Percentiles rank a stretch among this genome's conserved stretches.
Conservation (phyloP, 2,888 invertebrate species). For the Melinaea marsaeus region DNA sequence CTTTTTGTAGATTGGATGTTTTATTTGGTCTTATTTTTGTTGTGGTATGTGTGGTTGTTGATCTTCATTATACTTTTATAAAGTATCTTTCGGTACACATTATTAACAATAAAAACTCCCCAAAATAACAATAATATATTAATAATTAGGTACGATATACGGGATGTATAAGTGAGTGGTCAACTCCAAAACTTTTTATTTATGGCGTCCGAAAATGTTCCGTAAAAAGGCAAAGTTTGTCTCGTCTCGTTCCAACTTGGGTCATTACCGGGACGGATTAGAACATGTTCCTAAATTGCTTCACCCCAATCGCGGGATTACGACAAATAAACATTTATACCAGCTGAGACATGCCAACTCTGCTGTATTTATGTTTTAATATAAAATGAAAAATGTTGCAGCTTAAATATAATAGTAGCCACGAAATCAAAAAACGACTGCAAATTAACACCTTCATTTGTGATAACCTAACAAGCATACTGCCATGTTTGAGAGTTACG, state of each 20-base stretch:
- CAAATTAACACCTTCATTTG: too few relatives aligned
- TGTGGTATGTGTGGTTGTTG: too few relatives aligned
- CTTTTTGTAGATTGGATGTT: not conserved
- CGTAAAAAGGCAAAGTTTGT: constrained; percentile 23
- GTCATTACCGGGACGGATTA: constrained; percentile 31
- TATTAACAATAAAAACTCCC: too few relatives aligned
- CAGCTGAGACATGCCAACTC: not conserved
- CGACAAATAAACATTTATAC: constrained; percentile 20
- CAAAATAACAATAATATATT: too few relatives aligned
- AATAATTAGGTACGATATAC: not conserved
- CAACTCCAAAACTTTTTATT: constrained; percentile 14
- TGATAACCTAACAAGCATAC: not conserved
- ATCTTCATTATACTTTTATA: too few relatives aligned
- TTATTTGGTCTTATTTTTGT: not conserved
- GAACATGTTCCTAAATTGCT: constrained; percentile 23
- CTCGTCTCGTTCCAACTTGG: constrained; percentile 16
- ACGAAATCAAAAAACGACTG: too few relatives aligned
- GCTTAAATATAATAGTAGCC: too few relatives aligned
- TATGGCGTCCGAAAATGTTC: constrained; percentile 14
- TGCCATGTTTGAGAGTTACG: not conserved
- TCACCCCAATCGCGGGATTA: constrained; percentile 22
- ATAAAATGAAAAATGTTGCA: too few relatives aligned
- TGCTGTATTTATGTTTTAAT: too few relatives aligned
- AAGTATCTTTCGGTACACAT: too few relatives aligned
- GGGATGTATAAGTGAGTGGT: not conserved